Evolutionary conservation across 2,888 invertebrate species (phyloP).

Genomic region (Andrena fulva): DNA sequence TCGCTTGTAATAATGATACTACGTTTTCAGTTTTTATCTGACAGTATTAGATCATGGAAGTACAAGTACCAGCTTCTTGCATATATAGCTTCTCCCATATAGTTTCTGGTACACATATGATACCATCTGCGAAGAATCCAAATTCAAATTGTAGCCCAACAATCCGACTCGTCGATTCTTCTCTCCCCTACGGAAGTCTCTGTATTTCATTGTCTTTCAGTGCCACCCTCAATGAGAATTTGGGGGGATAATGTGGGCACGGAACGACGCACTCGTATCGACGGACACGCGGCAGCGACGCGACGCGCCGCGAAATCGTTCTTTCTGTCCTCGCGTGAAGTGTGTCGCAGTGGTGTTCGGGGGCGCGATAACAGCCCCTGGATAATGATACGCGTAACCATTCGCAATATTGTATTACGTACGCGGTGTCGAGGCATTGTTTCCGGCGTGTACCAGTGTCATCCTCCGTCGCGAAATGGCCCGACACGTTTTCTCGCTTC

Average conservation of each 20-base stretch:
- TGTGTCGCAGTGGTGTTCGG: conserved; percentile 16
- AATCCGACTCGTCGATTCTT: conserved; percentile 2
- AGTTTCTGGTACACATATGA: too few species aligned
- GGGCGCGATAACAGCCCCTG: conserved; percentile 55
- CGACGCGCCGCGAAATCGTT: conserved; percentile 50
- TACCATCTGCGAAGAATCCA: background rate
- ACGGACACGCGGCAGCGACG: conserved; percentile 22
- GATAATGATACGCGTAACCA: conserved; percentile 75
- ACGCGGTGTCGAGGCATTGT: conserved; percentile 75
- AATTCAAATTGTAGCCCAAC: background rate
- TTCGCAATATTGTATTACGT: conserved; percentile 72
- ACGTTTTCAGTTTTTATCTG: too few species aligned
- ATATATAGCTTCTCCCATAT: too few species aligned
- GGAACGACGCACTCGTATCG: conserved; percentile 10
- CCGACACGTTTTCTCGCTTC: conserved; percentile 45
- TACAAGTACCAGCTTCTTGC: too few species aligned
- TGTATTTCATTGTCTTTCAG: conserved; percentile 24
- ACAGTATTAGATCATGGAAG: too few species aligned
- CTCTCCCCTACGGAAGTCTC: background rate
- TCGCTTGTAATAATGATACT: background rate
- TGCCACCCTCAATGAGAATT: conserved; percentile 16
- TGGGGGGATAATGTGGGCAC: conserved; percentile 31
- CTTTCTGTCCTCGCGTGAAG: conserved; percentile 40
- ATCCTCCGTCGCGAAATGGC: conserved; percentile 58
- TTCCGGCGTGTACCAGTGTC: conserved; percentile 61